Evolutionary conservation across 2,888 invertebrate species (phyloP).

Genomic region (Mystacides longicornis): DNA sequence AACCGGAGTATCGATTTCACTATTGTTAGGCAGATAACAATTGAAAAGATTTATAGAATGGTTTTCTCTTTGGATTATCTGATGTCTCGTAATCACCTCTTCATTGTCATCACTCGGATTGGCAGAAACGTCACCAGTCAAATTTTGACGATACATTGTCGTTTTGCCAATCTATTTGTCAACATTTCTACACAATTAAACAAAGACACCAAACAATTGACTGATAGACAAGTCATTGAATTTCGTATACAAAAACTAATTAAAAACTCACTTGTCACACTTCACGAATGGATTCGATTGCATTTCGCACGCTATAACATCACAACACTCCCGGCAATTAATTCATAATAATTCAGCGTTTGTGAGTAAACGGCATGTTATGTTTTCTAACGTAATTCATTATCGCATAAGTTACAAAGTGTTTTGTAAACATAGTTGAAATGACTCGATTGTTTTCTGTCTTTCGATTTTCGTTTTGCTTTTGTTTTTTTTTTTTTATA

Average conservation of each 20-base stretch:
- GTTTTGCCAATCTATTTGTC: not conserved
- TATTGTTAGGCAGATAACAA: not conserved
- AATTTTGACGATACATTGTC: not conserved
- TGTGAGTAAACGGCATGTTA: not conserved
- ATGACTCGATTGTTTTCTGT: too few relatives aligned
- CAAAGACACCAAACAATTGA: not conserved
- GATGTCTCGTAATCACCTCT: not conserved
- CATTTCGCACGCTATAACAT: not conserved
- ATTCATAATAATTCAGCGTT: not conserved
- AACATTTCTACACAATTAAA: not conserved
- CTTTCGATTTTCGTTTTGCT: too few relatives aligned
- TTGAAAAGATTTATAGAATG: not conserved
- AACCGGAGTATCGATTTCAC: constrained; percentile 3
- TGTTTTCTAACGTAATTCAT: too few relatives aligned
- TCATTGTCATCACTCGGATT: not conserved
- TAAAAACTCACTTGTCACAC: not conserved
- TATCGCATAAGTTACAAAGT: too few relatives aligned
- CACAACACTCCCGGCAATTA: not conserved
- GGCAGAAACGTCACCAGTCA: not conserved
- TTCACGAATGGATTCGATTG: too few relatives aligned
- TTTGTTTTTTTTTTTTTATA: too few relatives aligned
- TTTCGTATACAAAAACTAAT: too few relatives aligned
- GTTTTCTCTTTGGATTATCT: not conserved
- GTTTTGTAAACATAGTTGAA: too few relatives aligned
- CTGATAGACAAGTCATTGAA: too few relatives aligned